Percentiles rank a stretch among this genome's conserved stretches.
These are phyloP conservation scores for Thrips palmi DNA, from an alignment of 1,140 invertebrate genomes.

Conservation along the genomic window DNA sequence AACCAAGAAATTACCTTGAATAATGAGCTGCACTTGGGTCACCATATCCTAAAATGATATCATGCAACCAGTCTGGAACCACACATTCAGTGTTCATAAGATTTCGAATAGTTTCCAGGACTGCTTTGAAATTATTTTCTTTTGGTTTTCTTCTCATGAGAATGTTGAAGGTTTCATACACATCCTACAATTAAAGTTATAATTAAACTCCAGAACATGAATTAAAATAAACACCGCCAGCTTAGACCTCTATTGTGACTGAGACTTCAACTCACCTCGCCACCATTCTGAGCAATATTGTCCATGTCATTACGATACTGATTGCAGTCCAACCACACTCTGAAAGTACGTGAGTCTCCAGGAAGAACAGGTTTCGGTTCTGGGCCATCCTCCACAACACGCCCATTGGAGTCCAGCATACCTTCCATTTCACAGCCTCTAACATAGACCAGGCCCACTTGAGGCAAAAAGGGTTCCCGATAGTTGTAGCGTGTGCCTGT, in stretches of 20 bases:
- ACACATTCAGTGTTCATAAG: slow-evolving; percentile 99
- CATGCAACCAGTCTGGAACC: slow-evolving; percentile 96
- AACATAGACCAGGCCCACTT: slow-evolving; percentile 81
- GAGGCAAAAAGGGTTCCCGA: slow-evolving; percentile 65
- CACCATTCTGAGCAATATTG: slow-evolving; percentile 46
- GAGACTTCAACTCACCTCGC: slow-evolving; percentile 41
- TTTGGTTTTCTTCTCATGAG: slow-evolving; percentile 95
- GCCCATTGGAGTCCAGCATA: slow-evolving; percentile 88
- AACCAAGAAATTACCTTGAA: slow-evolving; percentile 35
- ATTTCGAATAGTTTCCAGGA: slow-evolving; percentile 93
- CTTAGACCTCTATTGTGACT: no score
- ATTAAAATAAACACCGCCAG: no score
- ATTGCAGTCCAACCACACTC: slow-evolving; percentile 90
- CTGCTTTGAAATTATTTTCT: slow-evolving; percentile 99
- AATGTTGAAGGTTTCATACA: slow-evolving; percentile 96
- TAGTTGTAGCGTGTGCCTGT: slow-evolving; percentile 61
- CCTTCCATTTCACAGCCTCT: slow-evolving; percentile 98
- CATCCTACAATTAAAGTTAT: slow-evolving; percentile 35
- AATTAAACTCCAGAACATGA: no score
- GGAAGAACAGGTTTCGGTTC: slow-evolving; percentile 70
- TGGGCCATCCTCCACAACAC: slow-evolving; percentile 93
- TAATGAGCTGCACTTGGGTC: slow-evolving; percentile 93
- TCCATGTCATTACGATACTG: slow-evolving; percentile 92
- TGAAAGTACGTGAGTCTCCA: slow-evolving; percentile 79
- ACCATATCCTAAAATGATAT: slow-evolving; percentile 94